These are phyloP conservation scores for Tachina lurida DNA, from an alignment of 2,888 invertebrate species.

Conservation along the genomic window DNA sequence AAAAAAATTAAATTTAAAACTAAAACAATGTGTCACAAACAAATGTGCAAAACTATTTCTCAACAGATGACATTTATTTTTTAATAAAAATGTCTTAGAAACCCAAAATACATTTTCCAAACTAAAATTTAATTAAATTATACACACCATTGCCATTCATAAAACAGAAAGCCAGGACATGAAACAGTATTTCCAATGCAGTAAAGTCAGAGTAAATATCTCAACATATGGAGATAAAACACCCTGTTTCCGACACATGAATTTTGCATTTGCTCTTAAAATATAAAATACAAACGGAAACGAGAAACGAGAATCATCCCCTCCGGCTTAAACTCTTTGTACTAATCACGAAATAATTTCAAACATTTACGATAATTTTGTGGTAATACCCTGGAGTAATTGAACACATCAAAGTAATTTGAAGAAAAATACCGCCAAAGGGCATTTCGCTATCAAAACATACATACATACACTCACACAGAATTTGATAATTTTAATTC, in stretches of 20 bases:
- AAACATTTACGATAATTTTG: conserved; percentile 74
- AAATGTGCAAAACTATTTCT: conserved; percentile 47
- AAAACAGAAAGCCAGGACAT: conserved; percentile 33
- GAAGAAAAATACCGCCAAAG: conserved; percentile 67
- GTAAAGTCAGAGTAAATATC: conserved; percentile 38
- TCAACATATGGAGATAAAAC: conserved; percentile 67
- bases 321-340: conserved; percentile 70
- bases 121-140: conserved; percentile 61
- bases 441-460: conserved; percentile 50
- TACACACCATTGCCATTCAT: conserved; percentile 21
- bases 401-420: conserved; percentile 71
- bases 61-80: conserved; percentile 54
- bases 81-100: conserved; percentile 43
- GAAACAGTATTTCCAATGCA: conserved; percentile 7
- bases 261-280: conserved; percentile 43
- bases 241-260: conserved; percentile 55
- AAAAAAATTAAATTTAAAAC: conserved; percentile 15
- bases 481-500: conserved; percentile 61
- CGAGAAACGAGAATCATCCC: conserved; percentile 47
- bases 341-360: conserved; percentile 75
- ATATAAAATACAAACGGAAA: conserved; percentile 19
- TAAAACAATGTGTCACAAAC: conserved; percentile 50
- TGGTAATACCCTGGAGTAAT: conserved; percentile 71
- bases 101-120: conserved; percentile 23
- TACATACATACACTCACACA: conserved; percentile 13